Conservation (phyloP, 2,888 invertebrate species). For the Drosophila birchii region DNA sequence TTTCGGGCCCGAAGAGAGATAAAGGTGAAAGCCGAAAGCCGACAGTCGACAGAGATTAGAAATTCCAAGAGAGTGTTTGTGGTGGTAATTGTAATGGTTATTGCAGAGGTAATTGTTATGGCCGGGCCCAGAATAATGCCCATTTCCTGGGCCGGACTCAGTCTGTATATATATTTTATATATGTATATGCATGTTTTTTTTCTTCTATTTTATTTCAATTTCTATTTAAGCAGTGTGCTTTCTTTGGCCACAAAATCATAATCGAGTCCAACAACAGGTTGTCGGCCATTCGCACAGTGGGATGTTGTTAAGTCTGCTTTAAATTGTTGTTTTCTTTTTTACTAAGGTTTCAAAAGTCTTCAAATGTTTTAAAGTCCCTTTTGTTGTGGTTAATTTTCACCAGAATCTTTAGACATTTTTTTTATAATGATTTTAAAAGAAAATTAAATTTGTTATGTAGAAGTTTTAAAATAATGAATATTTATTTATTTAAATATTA, state of each 20-base stretch:
- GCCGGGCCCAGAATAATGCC: conserved; percentile 52
- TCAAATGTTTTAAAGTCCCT: background rate
- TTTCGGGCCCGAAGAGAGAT: conserved; percentile 7
- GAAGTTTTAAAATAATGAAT: background rate
- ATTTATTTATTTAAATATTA: background rate
- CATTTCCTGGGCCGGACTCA: conserved; percentile 45
- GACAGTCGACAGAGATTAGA: conserved; percentile 34
- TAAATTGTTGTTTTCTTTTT: too few relatives aligned
- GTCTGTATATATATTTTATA: background rate
- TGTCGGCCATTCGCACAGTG: background rate
- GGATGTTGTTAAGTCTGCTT: too few relatives aligned
- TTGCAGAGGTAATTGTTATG: conserved; percentile 30
- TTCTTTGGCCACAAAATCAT: conserved; percentile 11
- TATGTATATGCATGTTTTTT: background rate
- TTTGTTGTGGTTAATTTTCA: background rate
- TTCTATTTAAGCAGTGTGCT: conserved; percentile 6
- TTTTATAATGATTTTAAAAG: background rate
- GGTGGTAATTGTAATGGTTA: conserved; percentile 49
- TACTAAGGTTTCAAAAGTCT: background rate
- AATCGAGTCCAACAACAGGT: conserved; percentile 9
- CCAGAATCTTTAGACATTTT: background rate
- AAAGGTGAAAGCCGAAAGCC: conserved; percentile 58
- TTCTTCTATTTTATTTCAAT: conserved; percentile 1
- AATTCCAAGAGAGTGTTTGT: conserved; percentile 40
- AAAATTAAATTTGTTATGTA: background rate